These are phyloP conservation scores for Chromobotia macracanthus DNA, from an alignment of 2,797 vertebrate genomes.

Conservation along the genomic window DNA sequence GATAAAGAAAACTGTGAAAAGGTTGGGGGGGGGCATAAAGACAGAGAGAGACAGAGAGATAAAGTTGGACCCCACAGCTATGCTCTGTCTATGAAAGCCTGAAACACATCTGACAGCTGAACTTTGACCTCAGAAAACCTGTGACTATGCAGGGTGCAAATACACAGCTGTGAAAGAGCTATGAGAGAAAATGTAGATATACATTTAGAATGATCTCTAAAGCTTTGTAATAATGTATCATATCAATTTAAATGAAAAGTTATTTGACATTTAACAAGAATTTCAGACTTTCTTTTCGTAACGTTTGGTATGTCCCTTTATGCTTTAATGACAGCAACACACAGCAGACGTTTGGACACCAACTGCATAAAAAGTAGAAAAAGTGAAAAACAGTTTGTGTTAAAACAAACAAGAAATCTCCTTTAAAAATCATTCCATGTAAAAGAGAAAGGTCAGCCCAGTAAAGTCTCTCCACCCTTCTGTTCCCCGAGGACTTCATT, in stretches of 20 bases:
- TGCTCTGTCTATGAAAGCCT: background rate
- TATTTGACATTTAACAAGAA: too few relatives aligned
- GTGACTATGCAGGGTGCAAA: background rate
- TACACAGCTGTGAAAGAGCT: conserved; percentile 41
- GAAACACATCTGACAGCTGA: conserved; percentile 42
- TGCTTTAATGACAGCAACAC: too few relatives aligned
- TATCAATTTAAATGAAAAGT: too few relatives aligned
- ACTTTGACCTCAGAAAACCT: conserved; percentile 33
- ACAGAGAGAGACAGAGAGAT: background rate
- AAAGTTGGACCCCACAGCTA: background rate
- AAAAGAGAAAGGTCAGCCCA: background rate
- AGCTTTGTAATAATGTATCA: background rate
- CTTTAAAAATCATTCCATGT: background rate
- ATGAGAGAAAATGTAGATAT: background rate
- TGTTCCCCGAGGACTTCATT: conserved; percentile 37
- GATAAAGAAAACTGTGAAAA: background rate
- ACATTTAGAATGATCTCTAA: background rate
- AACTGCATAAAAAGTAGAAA: too few relatives aligned
- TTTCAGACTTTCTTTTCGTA: too few relatives aligned
- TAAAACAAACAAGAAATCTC: background rate
- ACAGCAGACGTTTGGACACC: too few relatives aligned
- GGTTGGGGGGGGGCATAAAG: background rate
- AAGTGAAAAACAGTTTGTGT: too few relatives aligned
- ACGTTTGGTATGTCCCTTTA: too few relatives aligned
- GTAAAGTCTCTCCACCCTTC: conserved; percentile 20